Conservation (phyloP, 2,797 vertebrate species). For the Microhierax caerulescens region DNA sequence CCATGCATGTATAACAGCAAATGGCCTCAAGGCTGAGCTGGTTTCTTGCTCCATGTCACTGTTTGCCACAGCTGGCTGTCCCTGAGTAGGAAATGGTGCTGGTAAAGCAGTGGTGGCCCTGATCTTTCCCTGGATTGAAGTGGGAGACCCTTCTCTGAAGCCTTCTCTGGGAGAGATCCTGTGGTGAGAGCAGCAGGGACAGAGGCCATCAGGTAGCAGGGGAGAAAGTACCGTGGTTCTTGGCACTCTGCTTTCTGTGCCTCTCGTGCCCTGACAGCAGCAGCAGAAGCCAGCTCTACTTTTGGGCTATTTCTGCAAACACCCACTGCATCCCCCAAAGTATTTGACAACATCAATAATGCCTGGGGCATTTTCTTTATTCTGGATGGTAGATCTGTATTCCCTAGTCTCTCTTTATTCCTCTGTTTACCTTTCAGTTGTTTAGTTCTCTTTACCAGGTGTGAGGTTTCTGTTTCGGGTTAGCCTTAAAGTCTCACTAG, state of each 20-base stretch:
- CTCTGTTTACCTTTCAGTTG: neutral
- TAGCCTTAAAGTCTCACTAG: neutral
- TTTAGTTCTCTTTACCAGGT: neutral
- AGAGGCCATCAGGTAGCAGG: neutral
- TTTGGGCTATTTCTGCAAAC: neutral
- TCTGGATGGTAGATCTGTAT: neutral
- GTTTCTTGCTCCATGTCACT: neutral
- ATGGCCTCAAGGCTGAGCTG: neutral
- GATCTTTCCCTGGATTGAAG: neutral
- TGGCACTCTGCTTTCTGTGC: neutral
- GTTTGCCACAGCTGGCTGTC: neutral
- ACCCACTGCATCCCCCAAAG: neutral
- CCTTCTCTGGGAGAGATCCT: neutral
- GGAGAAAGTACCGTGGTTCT: neutral
- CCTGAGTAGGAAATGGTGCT: fast-evolving
- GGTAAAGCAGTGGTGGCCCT: neutral
- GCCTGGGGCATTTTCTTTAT: neutral
- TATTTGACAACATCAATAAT: neutral
- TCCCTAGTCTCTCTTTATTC: neutral
- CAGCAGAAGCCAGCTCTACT: neutral
- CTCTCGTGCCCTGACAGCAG: neutral
- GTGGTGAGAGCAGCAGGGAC: neutral
- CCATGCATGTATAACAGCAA: fast-evolving
- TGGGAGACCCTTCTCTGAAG: neutral
- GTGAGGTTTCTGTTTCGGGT: neutral